Base-by-base conservation (phyloP, 2,888 invertebrate genomes). In the Cosmopolites sordidus region DNA sequence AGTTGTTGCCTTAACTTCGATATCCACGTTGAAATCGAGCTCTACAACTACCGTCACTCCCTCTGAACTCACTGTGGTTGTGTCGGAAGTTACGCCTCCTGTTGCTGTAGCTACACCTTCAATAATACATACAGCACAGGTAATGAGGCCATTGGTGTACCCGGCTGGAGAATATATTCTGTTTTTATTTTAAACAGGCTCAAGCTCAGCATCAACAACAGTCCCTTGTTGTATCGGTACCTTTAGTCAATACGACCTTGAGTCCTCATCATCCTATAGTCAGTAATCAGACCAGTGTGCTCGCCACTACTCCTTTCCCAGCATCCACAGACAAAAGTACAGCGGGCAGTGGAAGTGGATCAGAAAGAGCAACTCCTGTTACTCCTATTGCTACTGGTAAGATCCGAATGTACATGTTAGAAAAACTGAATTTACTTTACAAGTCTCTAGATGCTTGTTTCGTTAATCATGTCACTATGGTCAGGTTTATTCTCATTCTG, bases 141-240 rank as follows among this genome's bases (percentile, higher is more conserved):
- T 58, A 48, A 12, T 33, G 3, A 22, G 8, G 8, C 22, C 8
- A 8, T 22, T 22, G 22, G 22, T 22, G 8, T 22, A 22, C 4
- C 22, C n/a, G n/a, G n/a, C n/a, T n/a, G n/a, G n/a, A n/a, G n/a
- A n/a, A n/a, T n/a, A n/a, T n/a, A n/a, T 27, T 27, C 9, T 11
- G 12, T 33, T 33, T 33, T 33, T 33, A 33, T 33, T n/a, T n/a
- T n/a, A n/a, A n/a, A 33, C 8, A 18, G 14, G 46, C 50, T 12
- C 63, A 65, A 44, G 54, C 62, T 1, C 58, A 63, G 30, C 62
- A 63, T 43, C 49, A 54, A 6, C 58, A 58, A 29, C 64, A 64
- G 29, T 70, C 78, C 11, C 63, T 84, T 60, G 82, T 82, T 45
- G 83, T 84, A 15, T 83, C 83, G 16, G 83, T 84, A 59, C 83